Percentiles rank a stretch among this genome's conserved stretches.
phyloP scores from a whole-genome alignment of 2,113 vertebrate genomes.

The Pagrus major region DNA sequence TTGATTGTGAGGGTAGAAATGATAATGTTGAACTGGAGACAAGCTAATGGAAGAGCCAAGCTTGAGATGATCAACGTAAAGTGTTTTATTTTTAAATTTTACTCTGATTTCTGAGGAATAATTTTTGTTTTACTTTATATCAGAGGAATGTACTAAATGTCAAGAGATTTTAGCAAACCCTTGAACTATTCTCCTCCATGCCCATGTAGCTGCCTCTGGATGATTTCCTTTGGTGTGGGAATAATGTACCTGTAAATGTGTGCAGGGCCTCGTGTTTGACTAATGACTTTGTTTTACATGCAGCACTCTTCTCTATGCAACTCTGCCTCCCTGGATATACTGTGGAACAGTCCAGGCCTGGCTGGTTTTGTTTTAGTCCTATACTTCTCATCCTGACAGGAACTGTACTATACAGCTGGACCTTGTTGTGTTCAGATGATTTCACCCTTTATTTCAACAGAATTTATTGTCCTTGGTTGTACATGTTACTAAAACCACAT shows the following conservation, averaged over 20 bases:
- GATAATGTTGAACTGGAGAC: slow-evolving; percentile 3
- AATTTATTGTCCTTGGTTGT: not conserved
- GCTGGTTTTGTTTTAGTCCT: not conserved
- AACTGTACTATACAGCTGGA: not conserved
- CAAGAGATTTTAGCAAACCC: not conserved
- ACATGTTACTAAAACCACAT: slow-evolving; percentile 17
- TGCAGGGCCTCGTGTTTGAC: not conserved
- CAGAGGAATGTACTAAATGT: slow-evolving; percentile 18
- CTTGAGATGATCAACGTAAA: not conserved
- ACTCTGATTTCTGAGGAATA: slow-evolving; percentile 2
- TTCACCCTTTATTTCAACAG: slow-evolving; percentile 16
- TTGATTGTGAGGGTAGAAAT: not conserved
- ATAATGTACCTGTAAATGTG: not conserved
- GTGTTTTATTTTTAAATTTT: not conserved
- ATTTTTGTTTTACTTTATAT: not conserved
- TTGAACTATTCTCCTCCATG: not conserved
- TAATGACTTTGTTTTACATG: slow-evolving; percentile 35
- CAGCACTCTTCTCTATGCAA: slow-evolving; percentile 59
- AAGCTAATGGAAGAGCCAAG: not conserved
- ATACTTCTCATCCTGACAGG: slow-evolving; percentile 19
- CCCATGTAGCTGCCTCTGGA: not conserved
- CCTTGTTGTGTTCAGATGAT: not conserved
- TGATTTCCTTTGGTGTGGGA: not conserved
- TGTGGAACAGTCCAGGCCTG: slow-evolving; percentile 3
- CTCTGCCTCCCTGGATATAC: not conserved